Evolutionary conservation across 2,888 invertebrate species (phyloP).

Genomic region (Macroteleia sp.): DNA sequence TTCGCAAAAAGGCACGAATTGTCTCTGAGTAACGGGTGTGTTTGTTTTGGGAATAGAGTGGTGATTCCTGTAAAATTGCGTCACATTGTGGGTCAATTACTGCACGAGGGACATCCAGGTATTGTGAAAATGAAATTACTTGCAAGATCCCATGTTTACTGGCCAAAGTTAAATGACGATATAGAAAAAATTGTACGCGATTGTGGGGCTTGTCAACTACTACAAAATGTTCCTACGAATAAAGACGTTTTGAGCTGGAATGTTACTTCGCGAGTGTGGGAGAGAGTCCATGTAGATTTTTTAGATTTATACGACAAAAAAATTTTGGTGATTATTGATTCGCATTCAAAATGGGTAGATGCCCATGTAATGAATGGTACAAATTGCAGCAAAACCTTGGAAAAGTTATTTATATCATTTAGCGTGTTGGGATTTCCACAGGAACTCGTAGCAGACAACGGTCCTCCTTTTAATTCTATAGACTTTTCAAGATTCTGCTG

Average conservation of each 20-base stretch:
- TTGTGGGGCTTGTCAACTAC: conserved; percentile 35
- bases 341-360: conserved; percentile 80
- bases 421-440: conserved; percentile 46
- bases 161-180: conserved; percentile 70
- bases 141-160: conserved; percentile 70
- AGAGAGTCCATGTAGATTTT: conserved; percentile 83
- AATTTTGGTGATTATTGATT: conserved; percentile 39
- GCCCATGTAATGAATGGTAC: conserved; percentile 34
- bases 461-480: conserved; percentile 32
- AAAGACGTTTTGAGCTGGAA: conserved; percentile 28
- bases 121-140: conserved; percentile 69
- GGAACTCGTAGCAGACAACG: conserved; percentile 45
- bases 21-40: background rate
- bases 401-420: conserved; percentile 39
- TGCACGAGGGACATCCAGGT: conserved; percentile 68
- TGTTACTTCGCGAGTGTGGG: conserved; percentile 71
- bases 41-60: conserved; percentile 26
- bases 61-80: conserved; percentile 29
- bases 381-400: conserved; percentile 24
- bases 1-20: conserved; percentile 5
- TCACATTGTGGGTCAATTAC: conserved; percentile 9
- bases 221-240: background rate
- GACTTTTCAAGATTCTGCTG: conserved; percentile 34
- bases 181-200: too few species aligned
- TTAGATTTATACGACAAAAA: conserved; percentile 41